phyloP scores from a whole-genome alignment of 2,113 vertebrate species.

The Lepus americanus region DNA sequence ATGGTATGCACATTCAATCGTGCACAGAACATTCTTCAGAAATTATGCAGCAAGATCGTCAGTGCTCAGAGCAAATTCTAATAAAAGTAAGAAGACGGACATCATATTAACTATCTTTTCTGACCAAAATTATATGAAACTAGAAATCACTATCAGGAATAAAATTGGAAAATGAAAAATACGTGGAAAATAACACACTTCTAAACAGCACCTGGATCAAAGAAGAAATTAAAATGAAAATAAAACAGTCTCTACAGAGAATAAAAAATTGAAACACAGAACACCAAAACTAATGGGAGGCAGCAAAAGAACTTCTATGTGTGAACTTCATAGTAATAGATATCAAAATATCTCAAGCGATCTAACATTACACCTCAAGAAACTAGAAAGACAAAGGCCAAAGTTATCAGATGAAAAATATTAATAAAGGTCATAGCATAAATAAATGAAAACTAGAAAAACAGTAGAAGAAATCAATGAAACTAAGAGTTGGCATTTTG shows the following conservation, averaged over 20 bases:
- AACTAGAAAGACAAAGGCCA: neutral
- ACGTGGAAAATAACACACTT: neutral
- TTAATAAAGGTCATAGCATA: neutral
- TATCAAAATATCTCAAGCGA: too few relatives aligned
- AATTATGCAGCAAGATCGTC: neutral
- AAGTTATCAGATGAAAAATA: neutral
- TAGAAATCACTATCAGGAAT: neutral
- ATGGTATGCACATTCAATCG: neutral
- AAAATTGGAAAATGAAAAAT: neutral
- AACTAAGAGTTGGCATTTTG: too few relatives aligned
- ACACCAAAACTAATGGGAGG: neutral
- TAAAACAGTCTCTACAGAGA: neutral
- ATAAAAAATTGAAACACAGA: neutral
- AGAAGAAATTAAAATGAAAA: too few relatives aligned
- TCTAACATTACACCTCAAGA: too few relatives aligned
- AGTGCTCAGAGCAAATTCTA: neutral
- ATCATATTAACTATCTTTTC: neutral
- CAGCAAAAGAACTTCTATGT: too few relatives aligned
- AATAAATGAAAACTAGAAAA: neutral
- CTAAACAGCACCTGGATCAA: neutral
- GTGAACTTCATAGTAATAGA: too few relatives aligned
- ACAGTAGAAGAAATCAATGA: neutral
- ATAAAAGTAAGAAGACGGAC: neutral
- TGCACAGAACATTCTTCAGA: neutral
- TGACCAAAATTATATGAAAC: neutral